These are phyloP conservation scores for Cynodonichthys magdalenae DNA, from an alignment of 2,797 vertebrate species.

Conservation along the genomic window DNA sequence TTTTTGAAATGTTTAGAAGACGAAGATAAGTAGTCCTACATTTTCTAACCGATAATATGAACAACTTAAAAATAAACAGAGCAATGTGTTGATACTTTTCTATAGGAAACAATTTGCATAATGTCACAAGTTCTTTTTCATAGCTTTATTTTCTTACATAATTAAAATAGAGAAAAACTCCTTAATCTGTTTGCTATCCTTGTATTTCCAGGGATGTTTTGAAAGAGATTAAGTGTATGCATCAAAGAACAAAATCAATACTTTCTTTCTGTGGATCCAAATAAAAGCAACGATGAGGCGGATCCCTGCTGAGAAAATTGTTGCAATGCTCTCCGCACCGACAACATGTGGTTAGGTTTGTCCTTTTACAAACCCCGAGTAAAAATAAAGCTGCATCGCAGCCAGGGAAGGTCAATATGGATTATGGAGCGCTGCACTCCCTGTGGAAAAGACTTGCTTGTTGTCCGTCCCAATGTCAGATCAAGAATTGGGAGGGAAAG, in stretches of 20 bases:
- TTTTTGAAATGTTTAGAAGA: background rate
- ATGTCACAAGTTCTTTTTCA: background rate
- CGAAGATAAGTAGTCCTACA: too few species aligned
- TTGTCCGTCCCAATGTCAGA: constrained; percentile 80
- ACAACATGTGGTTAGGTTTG: constrained; percentile 40
- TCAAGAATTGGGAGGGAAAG: constrained; percentile 74
- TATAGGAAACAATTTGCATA: too few species aligned
- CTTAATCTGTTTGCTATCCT: constrained; percentile 1
- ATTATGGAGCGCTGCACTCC: constrained; percentile 71
- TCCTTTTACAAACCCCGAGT: constrained; percentile 57
- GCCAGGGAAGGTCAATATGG: constrained; percentile 80
- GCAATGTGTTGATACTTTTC: background rate
- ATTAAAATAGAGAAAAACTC: background rate
- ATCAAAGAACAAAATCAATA: constrained; percentile 29
- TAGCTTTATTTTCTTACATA: constrained; percentile 7
- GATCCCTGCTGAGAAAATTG: constrained; percentile 46
- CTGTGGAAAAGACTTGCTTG: constrained; percentile 77
- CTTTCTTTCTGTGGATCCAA: constrained; percentile 31
- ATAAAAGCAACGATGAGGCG: constrained; percentile 24
- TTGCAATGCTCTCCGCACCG: constrained; percentile 43
- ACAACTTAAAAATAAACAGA: too few species aligned
- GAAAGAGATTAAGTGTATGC: constrained; percentile 18
- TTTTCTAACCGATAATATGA: too few species aligned
- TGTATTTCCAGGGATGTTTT: background rate
- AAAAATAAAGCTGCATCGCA: constrained; percentile 78